phyloP scores from a whole-genome alignment of 2,113 vertebrate species.

The Lagenorhynchus albirostris region DNA sequence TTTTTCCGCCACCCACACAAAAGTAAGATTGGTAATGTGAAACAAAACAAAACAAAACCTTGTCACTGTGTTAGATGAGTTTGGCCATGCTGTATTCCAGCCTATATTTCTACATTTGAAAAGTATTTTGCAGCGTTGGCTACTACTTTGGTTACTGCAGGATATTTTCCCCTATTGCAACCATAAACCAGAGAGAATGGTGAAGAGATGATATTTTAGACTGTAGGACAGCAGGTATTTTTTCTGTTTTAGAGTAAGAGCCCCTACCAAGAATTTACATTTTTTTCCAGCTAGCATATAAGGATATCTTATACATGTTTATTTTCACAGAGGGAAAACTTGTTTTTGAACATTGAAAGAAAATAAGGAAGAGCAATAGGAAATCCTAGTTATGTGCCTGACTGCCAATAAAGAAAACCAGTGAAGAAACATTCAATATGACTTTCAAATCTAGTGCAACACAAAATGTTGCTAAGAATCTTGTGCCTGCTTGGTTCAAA shows the following conservation, averaged over 20 bases:
- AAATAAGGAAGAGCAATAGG: not conserved
- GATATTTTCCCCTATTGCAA: not conserved
- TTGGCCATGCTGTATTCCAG: not conserved
- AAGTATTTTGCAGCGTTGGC: not conserved
- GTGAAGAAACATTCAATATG: not conserved
- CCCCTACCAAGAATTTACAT: not conserved
- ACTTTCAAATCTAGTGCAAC: not conserved
- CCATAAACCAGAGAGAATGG: not conserved
- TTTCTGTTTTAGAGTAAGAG: not conserved
- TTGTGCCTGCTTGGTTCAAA: not conserved
- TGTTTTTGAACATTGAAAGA: not conserved
- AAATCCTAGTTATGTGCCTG: not conserved
- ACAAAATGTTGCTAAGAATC: not conserved
- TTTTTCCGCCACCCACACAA: not conserved
- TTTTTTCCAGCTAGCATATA: not conserved
- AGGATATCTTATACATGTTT: not conserved
- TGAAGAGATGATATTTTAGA: not conserved
- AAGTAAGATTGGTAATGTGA: not conserved
- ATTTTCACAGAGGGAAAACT: not conserved
- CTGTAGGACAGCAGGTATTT: not conserved
- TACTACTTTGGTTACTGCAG: not conserved
- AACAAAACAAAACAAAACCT: fast-evolving
- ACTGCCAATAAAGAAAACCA: not conserved
- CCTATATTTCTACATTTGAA: not conserved
- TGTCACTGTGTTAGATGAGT: not conserved